These are phyloP conservation scores for Geopemphigus sp. DNA, from an alignment of 1,140 invertebrate genomes.

Conservation along the genomic window DNA sequence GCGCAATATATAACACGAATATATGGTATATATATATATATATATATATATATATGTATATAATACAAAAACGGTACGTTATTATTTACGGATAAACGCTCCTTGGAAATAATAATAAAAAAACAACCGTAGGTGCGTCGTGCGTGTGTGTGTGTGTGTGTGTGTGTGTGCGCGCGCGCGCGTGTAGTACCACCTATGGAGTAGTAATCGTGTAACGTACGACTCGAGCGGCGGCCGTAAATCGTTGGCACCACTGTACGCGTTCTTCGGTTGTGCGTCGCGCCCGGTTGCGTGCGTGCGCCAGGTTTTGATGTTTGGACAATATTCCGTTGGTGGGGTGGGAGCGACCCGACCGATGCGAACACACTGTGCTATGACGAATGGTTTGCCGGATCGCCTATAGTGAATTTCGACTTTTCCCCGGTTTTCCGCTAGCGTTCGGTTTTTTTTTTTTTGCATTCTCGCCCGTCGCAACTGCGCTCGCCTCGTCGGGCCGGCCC, in stretches of 20 bases:
- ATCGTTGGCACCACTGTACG: conserved; percentile 43
- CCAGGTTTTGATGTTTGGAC: conserved; percentile 21
- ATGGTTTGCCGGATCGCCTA: conserved; percentile 46
- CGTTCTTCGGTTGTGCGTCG: not conserved
- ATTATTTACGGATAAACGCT: too few species aligned
- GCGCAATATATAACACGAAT: too few species aligned
- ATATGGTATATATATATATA: too few species aligned
- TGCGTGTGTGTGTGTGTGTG: too few species aligned
- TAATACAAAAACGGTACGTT: too few species aligned
- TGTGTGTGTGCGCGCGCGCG: too few species aligned
- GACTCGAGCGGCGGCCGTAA: not conserved
- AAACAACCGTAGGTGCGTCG: too few species aligned
- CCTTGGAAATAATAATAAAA: too few species aligned
- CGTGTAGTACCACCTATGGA: too few species aligned
- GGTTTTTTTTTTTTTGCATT: conserved; percentile 46
- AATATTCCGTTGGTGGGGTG: conserved; percentile 46
- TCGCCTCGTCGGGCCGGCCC: conserved; percentile 19
- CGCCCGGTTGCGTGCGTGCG: conserved; percentile 22
- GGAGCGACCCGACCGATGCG: conserved; percentile 47
- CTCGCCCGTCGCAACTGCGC: conserved; percentile 27
- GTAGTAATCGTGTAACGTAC: not conserved
- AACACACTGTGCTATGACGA: conserved; percentile 49
- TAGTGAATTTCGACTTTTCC: conserved; percentile 48
- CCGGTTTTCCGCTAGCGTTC: conserved; percentile 46
- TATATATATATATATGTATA: too few species aligned